Base-by-base conservation (phyloP, 2,797 vertebrate genomes). In the Melanotaenia nigrans region DNA sequence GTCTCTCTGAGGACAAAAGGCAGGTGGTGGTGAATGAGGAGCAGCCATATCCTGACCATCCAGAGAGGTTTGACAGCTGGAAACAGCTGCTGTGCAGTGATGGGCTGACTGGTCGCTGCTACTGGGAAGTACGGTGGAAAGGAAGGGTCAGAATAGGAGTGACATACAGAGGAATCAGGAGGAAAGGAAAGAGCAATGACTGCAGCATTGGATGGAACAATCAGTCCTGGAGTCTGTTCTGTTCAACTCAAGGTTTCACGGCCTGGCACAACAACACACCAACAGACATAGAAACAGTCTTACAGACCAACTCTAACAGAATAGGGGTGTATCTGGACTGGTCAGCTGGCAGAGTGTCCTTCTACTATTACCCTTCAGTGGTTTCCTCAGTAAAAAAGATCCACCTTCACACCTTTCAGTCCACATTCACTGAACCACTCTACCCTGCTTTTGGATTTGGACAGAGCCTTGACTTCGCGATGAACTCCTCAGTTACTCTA, bases 121-220 rank as follows among this genome's bases (percentile, higher is more conserved):
- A 77, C 66, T 83, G 77, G 77, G 77, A 83, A 63, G 73, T 77
- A 66, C 79, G 63, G 73, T 77, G 71, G 67, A 47, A 22, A n/a
- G 74, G 77, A 45, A 49, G 1, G 28, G 77, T 75, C 35, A 32
- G 14, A 1, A 51, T 83, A 0, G 82, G 62, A 1, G 69, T 81
- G 49, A 38, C 75, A 1, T 84, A 71, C 61, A 64, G 24, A 65
- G 33, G 32, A 40, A 28, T 65, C 62, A 36, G 14, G 3, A 65
- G 14, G 20, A 36, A 24, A 32, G 13, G 24, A 32, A 0, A 4
- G 13, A 14, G 13, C 0, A 1, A 3, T 7, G 62, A 45, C 8
- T 32, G 49, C 10, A 1, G 1, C 32, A 32, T 65, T 65, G 62
- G 55, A 51, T 5, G 18, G 12, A 58, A 59, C 20, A 0, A 40